Evolutionary conservation across 30 jellyfish, hydroid and myxozoan genomes (phyloP), one percentile per base, ranked within the genome.

Genomic region (Pelagia noctiluca): DNA sequence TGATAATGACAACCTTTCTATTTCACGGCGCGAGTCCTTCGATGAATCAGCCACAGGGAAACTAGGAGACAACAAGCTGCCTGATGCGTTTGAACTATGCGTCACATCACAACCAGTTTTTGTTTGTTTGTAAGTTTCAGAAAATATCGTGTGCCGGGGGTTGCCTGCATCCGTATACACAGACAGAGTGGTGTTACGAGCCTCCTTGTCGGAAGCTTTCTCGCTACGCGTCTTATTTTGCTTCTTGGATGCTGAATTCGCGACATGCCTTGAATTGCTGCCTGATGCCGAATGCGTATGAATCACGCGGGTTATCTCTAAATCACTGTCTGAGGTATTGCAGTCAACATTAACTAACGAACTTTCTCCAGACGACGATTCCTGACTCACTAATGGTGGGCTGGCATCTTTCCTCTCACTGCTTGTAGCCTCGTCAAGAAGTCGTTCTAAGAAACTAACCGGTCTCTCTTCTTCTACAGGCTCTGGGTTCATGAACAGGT

Each of bases 371-470:
- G 0, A 25, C 1, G 82, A 49, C 12, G 82, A 69, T 10, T 32
- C 42, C 22, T 16, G 29, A 24, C 65, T n/a, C n/a, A 64, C 48
- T 3, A 76, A 24, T 50, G 86, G 62, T 12, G 77, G 75, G 36
- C 76, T 28, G 16, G 19, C 88, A 13, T 35, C 87, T 16, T 28
- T 72, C 25, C 71, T 86, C 16, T 24, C 29, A 2, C 70, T 76
- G n/a, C 50, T 50, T 61, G 74, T 72, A 29, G 50, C 33, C 22
- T 85, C 95, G 21, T 75, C 83, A 0, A 74, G 24, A n/a, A 72
- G 16, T 29, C 89, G 66, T 11, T 85, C 89, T 28, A 50, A 63
- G 13, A 82, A 29, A 1, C 89, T 5, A 23, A 21, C 60, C 16
- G 19, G 68, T 31, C 30, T 74, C 28, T 81, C 91, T 7, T 46